Conservation (phyloP, 2,113 vertebrate species). For the Channa maculata region DNA sequence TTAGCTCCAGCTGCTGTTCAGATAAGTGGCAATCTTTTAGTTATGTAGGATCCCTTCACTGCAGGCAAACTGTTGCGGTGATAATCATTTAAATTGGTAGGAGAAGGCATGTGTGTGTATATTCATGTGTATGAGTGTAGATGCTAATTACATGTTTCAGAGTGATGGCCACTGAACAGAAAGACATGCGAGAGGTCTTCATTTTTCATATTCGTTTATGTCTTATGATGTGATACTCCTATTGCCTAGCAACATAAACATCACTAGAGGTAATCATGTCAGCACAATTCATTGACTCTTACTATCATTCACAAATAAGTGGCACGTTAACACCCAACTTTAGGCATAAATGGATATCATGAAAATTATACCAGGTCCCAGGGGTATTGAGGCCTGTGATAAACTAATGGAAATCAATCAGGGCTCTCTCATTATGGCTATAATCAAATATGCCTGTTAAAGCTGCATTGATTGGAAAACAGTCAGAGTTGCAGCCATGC, state of each 20-base stretch:
- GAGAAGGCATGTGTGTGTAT: background rate
- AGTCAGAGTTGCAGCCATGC: constrained; percentile 71
- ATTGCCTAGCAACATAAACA: constrained; percentile 43
- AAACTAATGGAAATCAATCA: constrained; percentile 75
- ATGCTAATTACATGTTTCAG: background rate
- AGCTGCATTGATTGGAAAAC: constrained; percentile 71
- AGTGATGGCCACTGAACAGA: background rate
- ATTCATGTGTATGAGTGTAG: background rate
- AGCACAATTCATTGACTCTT: constrained; percentile 26
- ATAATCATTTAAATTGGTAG: constrained; percentile 2
- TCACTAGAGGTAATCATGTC: constrained; percentile 40
- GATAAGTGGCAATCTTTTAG: background rate
- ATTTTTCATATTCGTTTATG: constrained; percentile 5
- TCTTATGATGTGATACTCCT: constrained; percentile 6
- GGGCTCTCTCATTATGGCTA: constrained; percentile 72
- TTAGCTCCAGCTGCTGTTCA: background rate
- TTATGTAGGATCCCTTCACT: background rate
- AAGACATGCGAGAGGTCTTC: background rate
- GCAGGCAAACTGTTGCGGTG: background rate
- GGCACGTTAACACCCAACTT: constrained; percentile 52
- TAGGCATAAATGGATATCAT: constrained; percentile 58
- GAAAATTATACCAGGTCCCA: constrained; percentile 59
- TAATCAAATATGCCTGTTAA: constrained; percentile 69
- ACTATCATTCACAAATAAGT: constrained; percentile 56
- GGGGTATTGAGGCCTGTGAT: constrained; percentile 37